phyloP scores from a whole-genome alignment of 2,113 vertebrate species.

The Tetrao urogallus region DNA sequence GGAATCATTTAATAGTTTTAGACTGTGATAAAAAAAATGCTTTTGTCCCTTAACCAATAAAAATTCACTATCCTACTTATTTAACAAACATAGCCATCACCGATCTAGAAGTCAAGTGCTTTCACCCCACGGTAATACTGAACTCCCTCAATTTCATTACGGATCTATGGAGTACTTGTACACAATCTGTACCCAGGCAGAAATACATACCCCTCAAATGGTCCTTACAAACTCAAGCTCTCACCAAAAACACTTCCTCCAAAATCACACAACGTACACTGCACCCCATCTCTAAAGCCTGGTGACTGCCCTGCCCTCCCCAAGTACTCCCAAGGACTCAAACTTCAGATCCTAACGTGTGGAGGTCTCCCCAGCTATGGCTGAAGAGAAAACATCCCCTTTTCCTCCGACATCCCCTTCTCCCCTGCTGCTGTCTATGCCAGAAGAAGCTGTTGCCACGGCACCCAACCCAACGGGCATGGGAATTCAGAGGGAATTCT shows the following conservation, averaged over 20 bases:
- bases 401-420: not conserved
- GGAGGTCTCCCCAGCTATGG: conserved; percentile 50
- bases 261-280: not conserved
- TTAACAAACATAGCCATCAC: not conserved
- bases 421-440: not conserved
- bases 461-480: conserved; percentile 39
- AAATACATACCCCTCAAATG: not conserved
- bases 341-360: conserved; percentile 34
- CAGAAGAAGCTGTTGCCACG: conserved; percentile 64
- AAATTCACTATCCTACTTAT: conserved; percentile 15
- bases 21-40: not conserved
- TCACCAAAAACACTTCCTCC: not conserved
- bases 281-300: not conserved
- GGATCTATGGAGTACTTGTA: conserved; percentile 10
- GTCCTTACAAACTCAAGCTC: not conserved
- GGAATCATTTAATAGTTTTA: conserved; percentile 31
- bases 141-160: conserved; percentile 1
- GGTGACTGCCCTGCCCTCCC: not conserved
- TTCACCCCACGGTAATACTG: not conserved
- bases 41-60: not conserved
- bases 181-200: not conserved
- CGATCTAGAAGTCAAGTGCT: not conserved
- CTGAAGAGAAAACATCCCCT: conserved; percentile 49
- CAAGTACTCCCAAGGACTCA: conserved; percentile 45
- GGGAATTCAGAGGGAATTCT: not conserved